Evolutionary conservation across 2,113 vertebrate species (phyloP).

Genomic region (Megaleporinus macrocephalus): DNA sequence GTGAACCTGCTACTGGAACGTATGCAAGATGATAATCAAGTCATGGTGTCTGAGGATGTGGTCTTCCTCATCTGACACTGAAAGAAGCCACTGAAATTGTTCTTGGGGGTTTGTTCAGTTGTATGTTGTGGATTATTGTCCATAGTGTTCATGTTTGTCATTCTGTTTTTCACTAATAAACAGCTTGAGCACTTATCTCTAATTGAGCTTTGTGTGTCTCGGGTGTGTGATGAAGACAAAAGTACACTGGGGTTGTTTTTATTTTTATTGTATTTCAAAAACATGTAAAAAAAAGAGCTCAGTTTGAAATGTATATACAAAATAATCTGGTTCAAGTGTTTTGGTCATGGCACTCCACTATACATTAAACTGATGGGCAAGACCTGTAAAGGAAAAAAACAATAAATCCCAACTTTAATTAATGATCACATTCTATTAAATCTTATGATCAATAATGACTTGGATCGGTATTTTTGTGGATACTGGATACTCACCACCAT

Average conservation of each 20-base stretch:
- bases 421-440: too few species aligned
- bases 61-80: constrained; percentile 68
- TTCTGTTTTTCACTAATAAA: constrained; percentile 47
- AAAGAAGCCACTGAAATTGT: neutral
- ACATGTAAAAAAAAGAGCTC: too few species aligned
- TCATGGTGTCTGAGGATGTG: constrained; percentile 73
- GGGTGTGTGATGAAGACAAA: neutral
- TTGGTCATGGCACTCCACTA: neutral
- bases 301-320: neutral
- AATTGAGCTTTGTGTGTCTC: neutral
- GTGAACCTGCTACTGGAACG: constrained; percentile 61
- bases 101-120: neutral
- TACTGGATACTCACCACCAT: constrained; percentile 1
- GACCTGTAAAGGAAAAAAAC: neutral
- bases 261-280: too few species aligned
- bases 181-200: constrained; percentile 14
- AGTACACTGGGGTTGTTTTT: neutral
- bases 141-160: neutral
- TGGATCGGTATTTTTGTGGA: too few species aligned
- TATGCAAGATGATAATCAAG: constrained; percentile 75
- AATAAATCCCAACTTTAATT: neutral
- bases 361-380: neutral
- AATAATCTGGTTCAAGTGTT: too few species aligned
- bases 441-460: neutral
- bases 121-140: neutral